Percentiles rank a stretch among this genome's conserved stretches.
Conservation (phyloP, 2,113 vertebrate species). For the Pardalotus punctatus region DNA sequence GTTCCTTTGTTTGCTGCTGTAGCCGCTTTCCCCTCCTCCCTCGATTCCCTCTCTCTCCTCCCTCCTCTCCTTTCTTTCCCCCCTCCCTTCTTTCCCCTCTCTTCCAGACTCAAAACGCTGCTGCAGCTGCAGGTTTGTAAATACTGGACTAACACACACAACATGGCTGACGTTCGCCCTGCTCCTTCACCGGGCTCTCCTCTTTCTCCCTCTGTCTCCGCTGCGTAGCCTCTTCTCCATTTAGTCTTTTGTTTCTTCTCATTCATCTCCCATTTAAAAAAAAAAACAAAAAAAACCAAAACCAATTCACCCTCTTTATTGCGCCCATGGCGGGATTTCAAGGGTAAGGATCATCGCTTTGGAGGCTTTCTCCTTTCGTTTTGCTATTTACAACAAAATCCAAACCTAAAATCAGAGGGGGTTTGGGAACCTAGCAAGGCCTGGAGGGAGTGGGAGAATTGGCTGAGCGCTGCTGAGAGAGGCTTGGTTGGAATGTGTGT, state of each 20-base stretch:
- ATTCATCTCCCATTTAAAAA: neutral
- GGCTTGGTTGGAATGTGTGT: neutral
- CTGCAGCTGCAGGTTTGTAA: slow-evolving; percentile 64
- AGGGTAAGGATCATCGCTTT: slow-evolving; percentile 39
- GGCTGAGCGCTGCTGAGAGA: slow-evolving; percentile 7
- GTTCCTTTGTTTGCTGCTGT: slow-evolving; percentile 54
- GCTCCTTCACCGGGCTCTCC: neutral
- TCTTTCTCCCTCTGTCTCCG: neutral
- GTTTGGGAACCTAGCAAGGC: neutral
- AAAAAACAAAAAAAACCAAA: too few species aligned
- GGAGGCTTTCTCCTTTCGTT: slow-evolving; percentile 8
- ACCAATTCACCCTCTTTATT: neutral
- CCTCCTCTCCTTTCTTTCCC: slow-evolving; percentile 20
- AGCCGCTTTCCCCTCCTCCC: slow-evolving; percentile 46
- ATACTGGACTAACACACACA: slow-evolving; percentile 9
- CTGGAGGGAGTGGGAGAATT: neutral
- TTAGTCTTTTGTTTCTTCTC: neutral
- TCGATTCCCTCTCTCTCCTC: slow-evolving; percentile 13
- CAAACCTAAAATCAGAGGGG: neutral
- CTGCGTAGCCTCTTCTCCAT: neutral
- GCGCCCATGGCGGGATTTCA: slow-evolving; percentile 5
- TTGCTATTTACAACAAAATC: slow-evolving; percentile 21
- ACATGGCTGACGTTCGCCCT: slow-evolving; percentile 81
- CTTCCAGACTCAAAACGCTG: slow-evolving; percentile 28
- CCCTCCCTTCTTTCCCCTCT: slow-evolving; percentile 23